Evolutionary conservation across 2,797 vertebrate genomes (phyloP), one percentile per base, ranked within the genome.

Genomic region (Pogoniulus pusillus): DNA sequence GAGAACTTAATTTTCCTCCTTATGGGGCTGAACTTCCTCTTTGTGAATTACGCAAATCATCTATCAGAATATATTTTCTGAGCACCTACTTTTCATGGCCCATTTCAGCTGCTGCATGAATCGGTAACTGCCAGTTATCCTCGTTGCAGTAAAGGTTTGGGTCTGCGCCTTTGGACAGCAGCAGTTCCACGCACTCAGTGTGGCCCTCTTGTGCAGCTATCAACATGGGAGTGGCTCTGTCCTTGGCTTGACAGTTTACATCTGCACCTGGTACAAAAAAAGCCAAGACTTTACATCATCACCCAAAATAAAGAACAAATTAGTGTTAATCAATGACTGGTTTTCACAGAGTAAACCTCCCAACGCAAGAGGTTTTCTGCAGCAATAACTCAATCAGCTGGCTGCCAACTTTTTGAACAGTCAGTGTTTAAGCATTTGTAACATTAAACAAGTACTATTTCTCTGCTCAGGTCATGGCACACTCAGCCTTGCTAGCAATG

Each of bases 191-290:
- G 57, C 98, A 99, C 1, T 92, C 64, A 6, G 79, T n/a, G 53
- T 99, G 98, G 32, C 99, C 99, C 94, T 99, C 98, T 94, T 99
- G 99, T 9, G 98, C 97, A n/a, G 99, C 98, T 18, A 99, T 99
- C 80, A 99, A 97, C 85, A 99, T 97, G 1, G 99, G 98, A 3
- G 98, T 98, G 75, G 99, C 99, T 94, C 97, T 97, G 95, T 99
- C 99, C 17, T 96, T 97, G 15, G 98, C 98, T 94, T 98, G 98
- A 79, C 97, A 97, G 96, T 98, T 99, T 77, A 99, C 96, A 3
- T 97, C 96, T 20, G 98, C 98, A 63, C 99, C 99, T 99, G 82
- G 65, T n/a, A 41, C 41, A 79, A 91, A 86, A 47, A 51, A 89
- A 94, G 81, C 77, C 90, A 90, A 51, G 12, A 51, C 32, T 90